Base-by-base conservation (phyloP, 2,797 vertebrate species). In the Sebastes steindachneri region DNA sequence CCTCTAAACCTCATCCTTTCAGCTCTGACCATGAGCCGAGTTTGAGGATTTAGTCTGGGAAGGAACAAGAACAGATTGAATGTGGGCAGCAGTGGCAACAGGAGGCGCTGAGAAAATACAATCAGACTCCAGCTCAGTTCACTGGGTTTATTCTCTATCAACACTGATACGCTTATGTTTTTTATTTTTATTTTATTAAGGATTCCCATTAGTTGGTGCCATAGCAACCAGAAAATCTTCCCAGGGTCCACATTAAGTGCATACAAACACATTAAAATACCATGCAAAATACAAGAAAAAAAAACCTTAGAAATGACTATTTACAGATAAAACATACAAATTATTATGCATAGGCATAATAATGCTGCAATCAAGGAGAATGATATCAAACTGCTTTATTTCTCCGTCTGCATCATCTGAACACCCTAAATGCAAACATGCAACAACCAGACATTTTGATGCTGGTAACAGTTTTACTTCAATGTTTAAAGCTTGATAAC, bases 51-150 rank as follows among this genome's bases (percentile, higher is more conserved):
- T 77, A 71, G 74, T 66, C 35, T 33, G 67, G 37, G 66, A 33
- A 73, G 60, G 58, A 82, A 54, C 33, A 41, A 3, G 33, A 87
- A 0, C 84, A 83, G 86, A 82, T 60, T 72, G 81, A 64, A 73
- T 80, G 82, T 84, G 66, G 84, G 84, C 78, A 70, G 78, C 87
- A 60, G 51, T n/a, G 62, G 26, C 60, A 67, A 82, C 73, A 64
- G 48, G 54, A 77, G 85, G 33, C 17, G 4, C 35, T 25, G 74
- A 51, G 69, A 75, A 71, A 79, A 79, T 21, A 79, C 33, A 76
- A 75, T 21, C 33, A 33, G 71, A 68, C 66, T 59, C 41, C 23
- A 37, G 68, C 62, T 72, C 64, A n/a, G 75, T 54, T 59, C 3
- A 23, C 12, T 31, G 31, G 54, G 57, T 70, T 63, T 10, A 21